A percentile compares a stretch with the other conserved stretches of the same genome.
Conservation (phyloP, 2,888 invertebrate genomes). For the Pyrocoelia pectoralis region DNA sequence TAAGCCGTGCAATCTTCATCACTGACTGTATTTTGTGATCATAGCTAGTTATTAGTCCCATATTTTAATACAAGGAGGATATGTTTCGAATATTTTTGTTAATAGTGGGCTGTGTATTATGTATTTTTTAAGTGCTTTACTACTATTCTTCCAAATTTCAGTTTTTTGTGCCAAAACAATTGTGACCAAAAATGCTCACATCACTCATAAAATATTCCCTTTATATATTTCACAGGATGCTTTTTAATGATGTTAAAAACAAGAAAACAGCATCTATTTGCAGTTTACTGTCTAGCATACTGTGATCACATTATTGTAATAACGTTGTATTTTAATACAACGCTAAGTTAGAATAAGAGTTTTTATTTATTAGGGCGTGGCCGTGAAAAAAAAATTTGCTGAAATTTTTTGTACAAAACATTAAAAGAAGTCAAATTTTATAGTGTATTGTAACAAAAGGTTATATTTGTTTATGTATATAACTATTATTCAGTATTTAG, state of each 20-base stretch:
- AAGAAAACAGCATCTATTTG: constrained; percentile 27
- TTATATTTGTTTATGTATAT: constrained; percentile 15
- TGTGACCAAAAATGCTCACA: constrained; percentile 36
- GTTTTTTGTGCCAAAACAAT: constrained; percentile 39
- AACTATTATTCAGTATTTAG: constrained; percentile 15
- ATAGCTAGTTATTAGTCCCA: constrained; percentile 34
- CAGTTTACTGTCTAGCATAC: constrained; percentile 46
- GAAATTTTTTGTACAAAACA: constrained; percentile 20
- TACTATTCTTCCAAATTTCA: constrained; percentile 38
- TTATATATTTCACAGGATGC: constrained; percentile 34
- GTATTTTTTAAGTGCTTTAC: constrained; percentile 35
- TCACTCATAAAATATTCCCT: constrained; percentile 32
- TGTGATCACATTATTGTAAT: constrained; percentile 53
- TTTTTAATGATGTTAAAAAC: constrained; percentile 25
- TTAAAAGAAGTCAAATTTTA: constrained; percentile 10
- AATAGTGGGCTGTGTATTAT: constrained; percentile 43
- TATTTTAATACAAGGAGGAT: constrained; percentile 31
- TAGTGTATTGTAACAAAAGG: constrained; percentile 10
- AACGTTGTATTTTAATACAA: constrained; percentile 50
- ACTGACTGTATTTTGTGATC: constrained; percentile 33
- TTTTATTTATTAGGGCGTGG: constrained; percentile 25
- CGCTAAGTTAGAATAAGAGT: constrained; percentile 32
- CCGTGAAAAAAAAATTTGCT: constrained; percentile 17
- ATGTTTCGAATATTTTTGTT: constrained; percentile 33
- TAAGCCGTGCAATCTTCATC: constrained; percentile 24